These are phyloP conservation scores for Crotophaga sulcirostris DNA, from an alignment of 2,113 vertebrate genomes.

Conservation along the genomic window DNA sequence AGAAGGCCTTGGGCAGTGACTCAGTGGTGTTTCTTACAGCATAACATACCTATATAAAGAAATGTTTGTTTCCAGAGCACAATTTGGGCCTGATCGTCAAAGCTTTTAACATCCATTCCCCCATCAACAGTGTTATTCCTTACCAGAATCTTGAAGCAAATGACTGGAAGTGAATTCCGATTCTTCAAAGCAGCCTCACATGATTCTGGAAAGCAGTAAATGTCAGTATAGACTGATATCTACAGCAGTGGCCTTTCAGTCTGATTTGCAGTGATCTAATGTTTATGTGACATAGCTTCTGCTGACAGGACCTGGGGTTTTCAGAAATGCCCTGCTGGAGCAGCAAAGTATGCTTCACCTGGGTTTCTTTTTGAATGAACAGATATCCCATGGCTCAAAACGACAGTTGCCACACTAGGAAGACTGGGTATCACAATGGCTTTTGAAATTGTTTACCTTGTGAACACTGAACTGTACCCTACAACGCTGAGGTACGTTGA, in stretches of 20 bases:
- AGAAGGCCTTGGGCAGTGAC: not conserved
- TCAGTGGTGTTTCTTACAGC: not conserved
- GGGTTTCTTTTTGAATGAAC: conserved; percentile 21
- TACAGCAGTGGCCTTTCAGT: not conserved
- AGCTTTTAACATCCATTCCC: not conserved
- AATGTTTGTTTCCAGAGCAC: not conserved
- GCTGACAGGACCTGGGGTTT: not conserved
- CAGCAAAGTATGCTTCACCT: not conserved
- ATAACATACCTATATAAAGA: not conserved
- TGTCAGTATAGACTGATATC: not conserved
- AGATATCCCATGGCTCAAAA: conserved; percentile 90
- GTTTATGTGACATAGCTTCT: not conserved
- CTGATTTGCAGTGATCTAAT: not conserved
- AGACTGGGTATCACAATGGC: conserved; percentile 90
- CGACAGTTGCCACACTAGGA: conserved; percentile 82
- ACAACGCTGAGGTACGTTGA: conserved; percentile 84
- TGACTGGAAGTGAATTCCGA: not conserved
- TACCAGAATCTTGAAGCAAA: not conserved
- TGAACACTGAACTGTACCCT: conserved; percentile 92
- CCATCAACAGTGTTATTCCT: not conserved
- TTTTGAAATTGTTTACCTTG: conserved; percentile 92
- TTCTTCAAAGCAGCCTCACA: not conserved
- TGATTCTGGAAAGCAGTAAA: not conserved
- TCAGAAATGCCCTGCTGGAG: not conserved
- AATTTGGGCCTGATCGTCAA: not conserved